Evolutionary conservation across 2,888 invertebrate genomes (phyloP), one percentile per base, ranked within the genome.

Genomic region (Tetropium fuscum): DNA sequence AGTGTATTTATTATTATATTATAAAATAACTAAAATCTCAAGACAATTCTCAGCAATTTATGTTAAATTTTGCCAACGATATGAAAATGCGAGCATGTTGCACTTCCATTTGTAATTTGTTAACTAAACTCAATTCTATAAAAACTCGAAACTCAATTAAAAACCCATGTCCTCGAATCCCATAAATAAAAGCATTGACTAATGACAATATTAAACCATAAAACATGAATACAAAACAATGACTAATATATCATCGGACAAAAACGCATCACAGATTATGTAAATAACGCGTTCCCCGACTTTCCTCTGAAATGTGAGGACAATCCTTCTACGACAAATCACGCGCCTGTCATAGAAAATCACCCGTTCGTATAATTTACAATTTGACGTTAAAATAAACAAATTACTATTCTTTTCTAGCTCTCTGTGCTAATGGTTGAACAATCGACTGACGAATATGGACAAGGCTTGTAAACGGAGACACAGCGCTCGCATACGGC

Each of bases 371-470:
- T 56, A 56, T 58, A 58, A 61, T 60, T 60, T 64, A 56, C 53
- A 59, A 58, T 60, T 61, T 58, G 58, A 58, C 55, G 48, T 55
- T 34, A 7, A 49, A 55, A 61, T 48, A 60, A 56, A 63, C 49
- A 57, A 51, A 53, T 61, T 57, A 44, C 48, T 32, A 61, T 57
- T 48, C 53, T 22, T 16, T 51, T 38, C 40, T 51, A 18, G 40
- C 27, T 51, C 27, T 40, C 40, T 51, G 15, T 34, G 48, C 20
- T 48, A 48, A 48, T 48, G 22, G 48, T 11, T 18, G 15, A 22
- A 48, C 36, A 36, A 48, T 48, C 16, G 36, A 36, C 10, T 25
- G 19, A 32, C 48, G 30, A 47, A 55, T 47, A 19, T 40, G 30
- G 54, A 63, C 60, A 60, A 64, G 55, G 47, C 60, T 60, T 47